Evolutionary conservation across 1,140 invertebrate genomes (phyloP).

Genomic region (Drosophila subobscura): DNA sequence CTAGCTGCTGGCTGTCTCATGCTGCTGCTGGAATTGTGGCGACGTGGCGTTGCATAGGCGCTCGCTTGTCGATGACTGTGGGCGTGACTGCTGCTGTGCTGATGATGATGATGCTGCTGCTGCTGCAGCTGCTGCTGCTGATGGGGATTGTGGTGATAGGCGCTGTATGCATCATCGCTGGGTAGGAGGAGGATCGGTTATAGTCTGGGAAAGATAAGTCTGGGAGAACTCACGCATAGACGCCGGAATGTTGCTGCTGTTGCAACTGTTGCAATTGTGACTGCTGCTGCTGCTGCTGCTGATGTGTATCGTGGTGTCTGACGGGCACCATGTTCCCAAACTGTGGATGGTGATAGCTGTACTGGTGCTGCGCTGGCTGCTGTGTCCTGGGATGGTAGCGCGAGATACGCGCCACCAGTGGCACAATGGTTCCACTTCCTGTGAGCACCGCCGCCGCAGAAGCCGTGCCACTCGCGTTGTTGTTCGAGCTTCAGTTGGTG

Average conservation of each 20-base stretch:
- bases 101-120: constrained; percentile 31
- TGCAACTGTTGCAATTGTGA: constrained; percentile 45
- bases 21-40: constrained; percentile 67
- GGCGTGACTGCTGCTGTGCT: constrained; percentile 38
- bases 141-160: constrained; percentile 22
- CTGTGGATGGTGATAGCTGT: constrained; percentile 75
- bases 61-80: constrained; percentile 46
- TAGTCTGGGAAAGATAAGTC: too few relatives aligned
- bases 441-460: constrained; percentile 68
- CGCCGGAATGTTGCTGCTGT: constrained; percentile 49
- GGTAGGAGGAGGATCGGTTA: too few relatives aligned
- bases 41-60: constrained; percentile 57
- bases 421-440: constrained; percentile 67
- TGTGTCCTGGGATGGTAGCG: constrained; percentile 53
- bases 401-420: constrained; percentile 61
- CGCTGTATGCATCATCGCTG: too few relatives aligned
- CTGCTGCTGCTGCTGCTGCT: constrained; percentile 50
- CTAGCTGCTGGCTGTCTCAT: constrained; percentile 47
- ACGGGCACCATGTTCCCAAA: constrained; percentile 75
- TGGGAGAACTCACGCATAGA: constrained; percentile 24
- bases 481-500: neutral
- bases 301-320: constrained; percentile 55
- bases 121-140: constrained; percentile 29
- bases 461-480: constrained; percentile 55
- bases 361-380: constrained; percentile 57